These are phyloP conservation scores for Drosophila kuntzei DNA, from an alignment of 2,888 invertebrate species.

Conservation along the genomic window DNA sequence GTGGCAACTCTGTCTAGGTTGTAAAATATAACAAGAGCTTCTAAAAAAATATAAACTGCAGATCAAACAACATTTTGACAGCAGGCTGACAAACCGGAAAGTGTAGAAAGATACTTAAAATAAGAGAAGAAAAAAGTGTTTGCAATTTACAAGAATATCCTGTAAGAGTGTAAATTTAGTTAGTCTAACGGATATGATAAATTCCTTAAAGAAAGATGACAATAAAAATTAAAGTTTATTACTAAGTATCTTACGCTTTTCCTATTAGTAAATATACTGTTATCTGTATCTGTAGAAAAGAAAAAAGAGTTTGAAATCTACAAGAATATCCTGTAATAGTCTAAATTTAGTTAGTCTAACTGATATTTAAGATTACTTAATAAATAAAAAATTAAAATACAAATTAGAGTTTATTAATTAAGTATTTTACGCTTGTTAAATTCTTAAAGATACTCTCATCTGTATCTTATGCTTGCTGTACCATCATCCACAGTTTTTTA, in stretches of 20 bases:
- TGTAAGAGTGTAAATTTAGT: neutral
- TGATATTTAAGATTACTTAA: neutral
- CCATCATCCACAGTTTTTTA: neutral
- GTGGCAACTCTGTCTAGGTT: slow-evolving; percentile 8
- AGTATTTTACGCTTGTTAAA: neutral
- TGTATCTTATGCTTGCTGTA: neutral
- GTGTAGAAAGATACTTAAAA: neutral
- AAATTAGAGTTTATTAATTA: too few species aligned
- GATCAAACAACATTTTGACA: slow-evolving; percentile 20
- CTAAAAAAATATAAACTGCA: slow-evolving; percentile 22
- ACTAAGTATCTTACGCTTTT: neutral
- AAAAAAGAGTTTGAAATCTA: neutral
- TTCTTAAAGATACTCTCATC: neutral
- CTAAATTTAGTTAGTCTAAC: neutral
- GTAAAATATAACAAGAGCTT: slow-evolving; percentile 4
- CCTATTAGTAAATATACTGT: neutral
- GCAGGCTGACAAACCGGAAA: slow-evolving; percentile 15
- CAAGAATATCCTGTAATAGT: neutral
- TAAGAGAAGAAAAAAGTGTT: neutral
- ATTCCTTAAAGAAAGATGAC: neutral
- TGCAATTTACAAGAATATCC: neutral
- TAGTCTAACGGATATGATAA: neutral
- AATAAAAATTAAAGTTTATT: too few species aligned
- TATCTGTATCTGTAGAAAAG: neutral
- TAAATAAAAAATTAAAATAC: neutral